Evolutionary conservation across 2,797 vertebrate species (phyloP), one percentile per base, ranked within the genome.

Genomic region (Rousettus madagascariensis): DNA sequence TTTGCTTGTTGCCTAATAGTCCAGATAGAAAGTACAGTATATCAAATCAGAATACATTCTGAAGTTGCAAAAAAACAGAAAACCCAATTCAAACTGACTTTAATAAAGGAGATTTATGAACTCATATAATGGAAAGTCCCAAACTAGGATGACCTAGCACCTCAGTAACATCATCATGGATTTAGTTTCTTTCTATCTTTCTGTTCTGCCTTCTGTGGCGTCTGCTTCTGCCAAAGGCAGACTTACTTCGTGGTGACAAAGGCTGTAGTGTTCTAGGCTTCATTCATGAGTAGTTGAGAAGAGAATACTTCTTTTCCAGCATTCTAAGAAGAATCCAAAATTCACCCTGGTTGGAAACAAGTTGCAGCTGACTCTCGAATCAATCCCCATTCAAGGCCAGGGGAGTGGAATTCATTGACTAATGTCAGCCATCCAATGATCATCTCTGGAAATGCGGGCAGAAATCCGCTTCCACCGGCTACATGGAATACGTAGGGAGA

Each of bases 11-110:
- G 26, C 65, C 82, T 85, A 53, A 43, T 19, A 28, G 28, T 53
- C 65, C 38, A 68, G 65, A 49, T 9, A 65, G 53, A 82, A 83
- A 95, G 28, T 43, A 11, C 63, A 94, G 46, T 43, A 24, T 65
- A 66, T 82, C n/a, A 82, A 91, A 74, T 57, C 78, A 71, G 89
- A 92, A 89, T 36, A 49, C 46, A n/a, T 93, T 85, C 49, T 53
- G 51, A 82, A 59, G 61, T 53, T 83, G 51, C 57, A 79, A 78
- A 84, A 80, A 77, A 68, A 36, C 38, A 86, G 91, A 95, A 94
- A 88, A 80, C 41, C 12, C 57, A 79, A 46, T 19, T 90, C 30
- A 71, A 53, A 72, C 6, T 3, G 61, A 78, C 36, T 88, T 92
- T 46, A 74, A 61, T 72, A 85, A 86, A 91, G 30, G 71, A 87